A percentile compares a stretch with the other conserved stretches of the same genome.
Evolutionary conservation across 1,140 invertebrate species (phyloP).

Genomic region (Achatina immaculata): DNA sequence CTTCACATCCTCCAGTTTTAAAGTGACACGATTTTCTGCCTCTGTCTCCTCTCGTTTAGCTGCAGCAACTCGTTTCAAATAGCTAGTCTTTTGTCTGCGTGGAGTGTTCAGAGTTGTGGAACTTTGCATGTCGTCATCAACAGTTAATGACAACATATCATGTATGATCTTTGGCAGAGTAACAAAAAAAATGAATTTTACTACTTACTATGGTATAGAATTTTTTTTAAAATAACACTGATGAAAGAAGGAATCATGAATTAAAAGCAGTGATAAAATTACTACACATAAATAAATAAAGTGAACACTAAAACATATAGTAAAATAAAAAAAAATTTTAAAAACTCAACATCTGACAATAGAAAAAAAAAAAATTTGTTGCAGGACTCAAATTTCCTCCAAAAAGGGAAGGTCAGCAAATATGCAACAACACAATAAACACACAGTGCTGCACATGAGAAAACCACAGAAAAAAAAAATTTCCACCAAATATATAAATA

Average conservation of each 20-base stretch:
- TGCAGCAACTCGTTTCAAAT: slow-evolving; percentile 39
- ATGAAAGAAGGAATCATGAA: background rate
- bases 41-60: slow-evolving; percentile 46
- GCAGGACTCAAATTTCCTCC: too few relatives aligned
- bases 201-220: background rate
- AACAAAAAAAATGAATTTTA: background rate
- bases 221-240: background rate
- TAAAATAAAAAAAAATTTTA: too few relatives aligned
- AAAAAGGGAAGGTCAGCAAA: too few relatives aligned
- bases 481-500: too few relatives aligned
- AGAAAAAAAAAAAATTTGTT: too few relatives aligned
- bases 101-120: slow-evolving; percentile 36
- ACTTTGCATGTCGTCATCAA: slow-evolving; percentile 44
- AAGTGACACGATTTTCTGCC: slow-evolving; percentile 52
- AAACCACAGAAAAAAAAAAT: too few relatives aligned
- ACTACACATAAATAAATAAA: background rate
- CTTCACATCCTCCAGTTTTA: slow-evolving; percentile 49
- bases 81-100: slow-evolving; percentile 40
- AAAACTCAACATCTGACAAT: too few relatives aligned
- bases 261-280: background rate
- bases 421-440: too few relatives aligned
- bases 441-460: too few relatives aligned
- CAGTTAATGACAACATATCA: slow-evolving; percentile 27
- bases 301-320: too few relatives aligned
- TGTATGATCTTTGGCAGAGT: background rate